phyloP scores from a whole-genome alignment of 1,140 invertebrate species.

The Hestina assimilis region DNA sequence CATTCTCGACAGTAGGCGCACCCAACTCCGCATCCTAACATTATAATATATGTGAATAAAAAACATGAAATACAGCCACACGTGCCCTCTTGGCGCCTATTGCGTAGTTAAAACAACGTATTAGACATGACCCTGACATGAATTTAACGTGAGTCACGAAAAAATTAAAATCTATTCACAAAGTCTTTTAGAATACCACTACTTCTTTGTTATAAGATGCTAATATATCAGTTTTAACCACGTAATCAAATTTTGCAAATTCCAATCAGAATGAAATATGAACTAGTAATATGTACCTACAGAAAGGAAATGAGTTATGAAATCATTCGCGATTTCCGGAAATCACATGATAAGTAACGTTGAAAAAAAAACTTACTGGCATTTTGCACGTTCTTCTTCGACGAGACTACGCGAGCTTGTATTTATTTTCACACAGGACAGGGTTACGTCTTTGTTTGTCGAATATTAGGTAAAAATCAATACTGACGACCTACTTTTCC shows the following conservation, averaged over 20 bases:
- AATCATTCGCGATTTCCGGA: slow-evolving; percentile 45
- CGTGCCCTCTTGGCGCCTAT: slow-evolving; percentile 32
- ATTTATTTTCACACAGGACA: slow-evolving; percentile 42
- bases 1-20: slow-evolving; percentile 81
- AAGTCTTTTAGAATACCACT: background rate
- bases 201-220: background rate
- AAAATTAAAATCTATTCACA: background rate
- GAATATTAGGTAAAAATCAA: slow-evolving; percentile 70
- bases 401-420: slow-evolving; percentile 42
- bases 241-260: slow-evolving; percentile 28
- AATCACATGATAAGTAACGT: slow-evolving; percentile 53
- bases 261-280: slow-evolving; percentile 28
- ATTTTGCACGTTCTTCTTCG: slow-evolving; percentile 48
- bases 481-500: slow-evolving; percentile 69
- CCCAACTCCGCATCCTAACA: slow-evolving; percentile 62
- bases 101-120: slow-evolving; percentile 43
- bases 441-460: slow-evolving; percentile 63
- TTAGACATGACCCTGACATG: slow-evolving; percentile 45
- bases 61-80: slow-evolving; percentile 23
- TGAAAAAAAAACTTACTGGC: slow-evolving; percentile 57
- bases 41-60: slow-evolving; percentile 24
- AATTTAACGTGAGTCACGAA: slow-evolving; percentile 45
- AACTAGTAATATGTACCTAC: slow-evolving; percentile 5
- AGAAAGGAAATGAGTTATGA: slow-evolving; percentile 46
- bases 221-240: background rate